These are phyloP conservation scores for Pseudochirops corinnae DNA, from an alignment of 2,797 vertebrate genomes.

Conservation along the genomic window DNA sequence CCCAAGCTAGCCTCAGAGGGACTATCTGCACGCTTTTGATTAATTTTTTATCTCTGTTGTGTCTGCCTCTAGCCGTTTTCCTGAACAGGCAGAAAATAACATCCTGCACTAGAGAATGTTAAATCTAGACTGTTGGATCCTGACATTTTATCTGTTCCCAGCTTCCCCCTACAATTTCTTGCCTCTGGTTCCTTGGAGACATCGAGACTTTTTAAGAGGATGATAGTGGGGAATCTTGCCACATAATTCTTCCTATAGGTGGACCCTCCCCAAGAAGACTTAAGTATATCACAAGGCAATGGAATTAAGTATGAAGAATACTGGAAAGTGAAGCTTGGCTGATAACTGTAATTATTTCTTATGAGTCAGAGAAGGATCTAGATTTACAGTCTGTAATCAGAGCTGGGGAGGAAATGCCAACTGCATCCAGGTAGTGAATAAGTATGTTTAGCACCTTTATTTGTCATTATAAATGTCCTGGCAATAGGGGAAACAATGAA, in stretches of 20 bases:
- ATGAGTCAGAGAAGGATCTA: constrained; percentile 29
- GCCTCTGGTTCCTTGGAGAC: not conserved
- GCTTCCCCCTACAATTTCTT: not conserved
- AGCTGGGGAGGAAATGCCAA: constrained; percentile 32
- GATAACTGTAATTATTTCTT: constrained; percentile 28
- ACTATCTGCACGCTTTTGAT: not conserved
- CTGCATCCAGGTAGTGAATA: constrained; percentile 33
- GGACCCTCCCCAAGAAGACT: not conserved
- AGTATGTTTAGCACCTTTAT: constrained; percentile 39
- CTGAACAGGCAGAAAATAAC: not conserved
- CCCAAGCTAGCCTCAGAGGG: not conserved
- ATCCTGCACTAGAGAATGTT: not conserved
- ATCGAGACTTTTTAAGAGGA: not conserved
- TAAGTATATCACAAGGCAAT: not conserved
- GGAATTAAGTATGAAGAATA: not conserved
- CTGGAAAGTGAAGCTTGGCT: not conserved
- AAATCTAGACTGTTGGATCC: not conserved
- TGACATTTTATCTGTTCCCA: not conserved
- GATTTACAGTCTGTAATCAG: constrained; percentile 42
- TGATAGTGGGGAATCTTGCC: not conserved
- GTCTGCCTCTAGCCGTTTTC: not conserved
- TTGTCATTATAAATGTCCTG: constrained; percentile 48
- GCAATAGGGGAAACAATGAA: constrained; percentile 16
- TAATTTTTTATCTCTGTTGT: not conserved
- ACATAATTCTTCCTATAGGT: not conserved